These are phyloP conservation scores for Alcis repandata DNA, from an alignment of 2,888 invertebrate genomes.

Conservation along the genomic window DNA sequence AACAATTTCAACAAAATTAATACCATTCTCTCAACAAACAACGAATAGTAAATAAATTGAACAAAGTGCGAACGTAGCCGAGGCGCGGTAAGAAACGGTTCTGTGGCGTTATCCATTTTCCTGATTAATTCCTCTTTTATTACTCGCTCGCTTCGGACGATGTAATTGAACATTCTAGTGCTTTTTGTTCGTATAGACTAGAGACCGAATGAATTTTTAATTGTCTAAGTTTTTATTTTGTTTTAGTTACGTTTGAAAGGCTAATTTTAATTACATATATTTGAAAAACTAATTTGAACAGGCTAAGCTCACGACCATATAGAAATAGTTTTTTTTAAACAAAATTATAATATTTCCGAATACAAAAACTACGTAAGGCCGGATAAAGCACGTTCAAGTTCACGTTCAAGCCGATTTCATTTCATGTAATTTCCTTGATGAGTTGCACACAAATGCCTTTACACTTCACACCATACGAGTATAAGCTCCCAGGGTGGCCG, in stretches of 20 bases:
- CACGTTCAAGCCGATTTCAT: conserved; percentile 2
- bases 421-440: conserved; percentile 22
- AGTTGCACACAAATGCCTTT: conserved; percentile 38
- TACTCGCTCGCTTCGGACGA: conserved; percentile 45
- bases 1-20: conserved; percentile 37
- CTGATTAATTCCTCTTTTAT: conserved; percentile 54
- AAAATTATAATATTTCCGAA: not conserved
- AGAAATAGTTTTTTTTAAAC: no score
- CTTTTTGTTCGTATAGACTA: conserved; percentile 22
- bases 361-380: not conserved
- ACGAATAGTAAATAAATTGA: conserved; percentile 17
- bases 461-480: no score
- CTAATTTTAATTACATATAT: no score
- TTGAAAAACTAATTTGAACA: not conserved
- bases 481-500: conserved; percentile 53
- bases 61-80: conserved; percentile 18
- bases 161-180: conserved; percentile 45
- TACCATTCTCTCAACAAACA: conserved; percentile 24
- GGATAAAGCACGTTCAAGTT: not conserved
- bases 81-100: conserved; percentile 38
- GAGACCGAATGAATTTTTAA: not conserved
- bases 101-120: conserved; percentile 52
- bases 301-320: not conserved
- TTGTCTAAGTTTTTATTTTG: no score
- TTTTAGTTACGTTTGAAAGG: no score